Evolutionary conservation across 2,113 vertebrate genomes (phyloP).

Genomic region (Corythornis madagascariensis): DNA sequence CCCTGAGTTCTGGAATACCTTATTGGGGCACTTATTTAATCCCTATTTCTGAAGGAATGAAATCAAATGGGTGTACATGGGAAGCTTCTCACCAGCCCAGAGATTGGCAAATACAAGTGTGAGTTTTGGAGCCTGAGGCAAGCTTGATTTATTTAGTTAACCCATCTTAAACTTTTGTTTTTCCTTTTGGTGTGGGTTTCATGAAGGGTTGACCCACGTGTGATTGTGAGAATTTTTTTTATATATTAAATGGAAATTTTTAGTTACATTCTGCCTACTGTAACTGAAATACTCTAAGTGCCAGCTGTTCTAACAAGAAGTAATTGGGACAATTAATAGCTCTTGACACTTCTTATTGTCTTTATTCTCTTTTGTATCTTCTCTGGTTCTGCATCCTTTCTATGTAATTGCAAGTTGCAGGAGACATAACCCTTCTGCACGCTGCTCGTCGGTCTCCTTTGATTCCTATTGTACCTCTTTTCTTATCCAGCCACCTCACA

Average conservation of each 20-base stretch:
- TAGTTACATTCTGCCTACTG: background rate
- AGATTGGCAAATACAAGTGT: background rate
- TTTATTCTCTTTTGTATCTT: background rate
- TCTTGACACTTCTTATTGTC: background rate
- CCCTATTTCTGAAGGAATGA: background rate
- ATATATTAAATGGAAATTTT: background rate
- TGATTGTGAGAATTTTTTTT: background rate
- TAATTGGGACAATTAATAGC: conserved; percentile 1
- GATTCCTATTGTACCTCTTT: background rate
- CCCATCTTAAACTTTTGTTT: background rate
- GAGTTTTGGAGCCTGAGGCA: background rate
- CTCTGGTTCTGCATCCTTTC: background rate
- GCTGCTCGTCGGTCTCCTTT: background rate
- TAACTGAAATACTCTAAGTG: background rate
- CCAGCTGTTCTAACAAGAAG: background rate
- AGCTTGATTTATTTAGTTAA: background rate
- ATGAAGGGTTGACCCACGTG: background rate
- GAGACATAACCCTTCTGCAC: background rate
- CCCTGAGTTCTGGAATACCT: background rate
- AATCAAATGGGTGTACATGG: background rate
- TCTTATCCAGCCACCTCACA: background rate
- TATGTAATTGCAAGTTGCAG: background rate
- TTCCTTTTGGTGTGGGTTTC: background rate
- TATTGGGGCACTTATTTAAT: background rate
- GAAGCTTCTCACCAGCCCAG: background rate